Evolutionary conservation across 2,797 vertebrate genomes (phyloP).

Genomic region (Cetoscarus ocellatus): DNA sequence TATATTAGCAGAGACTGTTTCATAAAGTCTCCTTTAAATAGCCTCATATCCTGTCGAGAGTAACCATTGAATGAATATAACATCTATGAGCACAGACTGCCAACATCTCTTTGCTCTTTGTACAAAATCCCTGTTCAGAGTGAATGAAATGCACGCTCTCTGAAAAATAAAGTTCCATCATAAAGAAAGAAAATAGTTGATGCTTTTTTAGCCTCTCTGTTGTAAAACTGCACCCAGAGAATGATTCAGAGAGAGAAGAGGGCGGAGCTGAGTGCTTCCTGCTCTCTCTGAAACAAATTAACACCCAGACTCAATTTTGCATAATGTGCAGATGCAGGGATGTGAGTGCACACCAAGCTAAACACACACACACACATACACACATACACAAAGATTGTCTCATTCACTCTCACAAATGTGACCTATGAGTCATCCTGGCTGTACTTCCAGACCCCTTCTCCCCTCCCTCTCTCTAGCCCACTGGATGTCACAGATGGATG

Average conservation of each 20-base stretch:
- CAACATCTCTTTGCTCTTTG: neutral
- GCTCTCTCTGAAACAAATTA: conserved; percentile 31
- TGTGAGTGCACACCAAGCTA: conserved; percentile 5
- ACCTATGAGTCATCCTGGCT: conserved; percentile 81
- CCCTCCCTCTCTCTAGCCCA: conserved; percentile 14
- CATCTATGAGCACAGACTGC: too few species aligned
- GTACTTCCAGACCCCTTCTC: conserved; percentile 36
- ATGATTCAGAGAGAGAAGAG: neutral
- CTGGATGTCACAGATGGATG: conserved; percentile 68
- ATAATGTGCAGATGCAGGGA: conserved; percentile 38
- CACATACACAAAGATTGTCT: conserved; percentile 16
- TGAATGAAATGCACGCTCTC: conserved; percentile 3
- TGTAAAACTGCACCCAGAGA: conserved; percentile 28
- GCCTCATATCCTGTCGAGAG: neutral
- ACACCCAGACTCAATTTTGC: conserved; percentile 30
- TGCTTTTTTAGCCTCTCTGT: conserved; percentile 29
- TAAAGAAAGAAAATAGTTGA: conserved; percentile 19
- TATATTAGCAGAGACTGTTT: conserved; percentile 12
- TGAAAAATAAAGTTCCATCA: conserved; percentile 24
- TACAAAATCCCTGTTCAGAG: neutral
- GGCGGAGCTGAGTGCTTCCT: conserved; percentile 2
- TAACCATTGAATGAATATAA: neutral
- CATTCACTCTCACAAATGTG: conserved; percentile 57
- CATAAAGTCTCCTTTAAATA: conserved; percentile 18
- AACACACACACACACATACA: conserved; percentile 21